Percentiles rank a stretch among this genome's conserved stretches.
Conservation (phyloP, 2,888 invertebrate species). For the Dermolepida albohirtum region DNA sequence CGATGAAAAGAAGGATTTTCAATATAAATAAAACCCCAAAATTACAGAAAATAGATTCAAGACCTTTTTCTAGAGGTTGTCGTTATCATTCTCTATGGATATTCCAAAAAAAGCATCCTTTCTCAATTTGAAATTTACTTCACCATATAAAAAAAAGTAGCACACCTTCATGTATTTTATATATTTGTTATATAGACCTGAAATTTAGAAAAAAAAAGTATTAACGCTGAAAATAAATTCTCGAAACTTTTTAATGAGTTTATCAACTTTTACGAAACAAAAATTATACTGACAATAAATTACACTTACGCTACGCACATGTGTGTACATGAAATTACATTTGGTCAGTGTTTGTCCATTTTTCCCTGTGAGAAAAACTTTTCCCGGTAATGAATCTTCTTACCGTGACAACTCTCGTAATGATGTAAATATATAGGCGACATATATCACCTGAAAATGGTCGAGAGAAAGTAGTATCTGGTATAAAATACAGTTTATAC, state of each 20-base stretch:
- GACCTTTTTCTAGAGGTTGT: too few relatives aligned
- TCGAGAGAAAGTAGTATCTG: neutral
- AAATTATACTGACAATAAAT: conserved; percentile 16
- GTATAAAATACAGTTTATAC: too few relatives aligned
- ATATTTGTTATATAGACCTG: too few relatives aligned
- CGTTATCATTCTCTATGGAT: too few relatives aligned
- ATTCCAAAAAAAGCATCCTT: too few relatives aligned
- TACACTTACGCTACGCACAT: neutral
- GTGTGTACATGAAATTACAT: conserved; percentile 10
- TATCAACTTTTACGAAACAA: conserved; percentile 17
- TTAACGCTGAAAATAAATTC: conserved; percentile 8
- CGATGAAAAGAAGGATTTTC: too few relatives aligned
- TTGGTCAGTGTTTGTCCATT: neutral
- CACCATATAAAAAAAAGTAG: too few relatives aligned
- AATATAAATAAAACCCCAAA: too few relatives aligned
- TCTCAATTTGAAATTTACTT: too few relatives aligned
- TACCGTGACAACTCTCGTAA: neutral
- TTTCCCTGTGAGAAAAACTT: conserved; percentile 1
- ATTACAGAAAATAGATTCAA: too few relatives aligned
- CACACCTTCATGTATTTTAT: too few relatives aligned
- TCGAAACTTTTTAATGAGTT: conserved; percentile 28
- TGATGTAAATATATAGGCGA: too few relatives aligned
- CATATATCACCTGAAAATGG: neutral
- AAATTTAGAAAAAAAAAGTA: neutral
- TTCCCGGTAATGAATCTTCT: conserved; percentile 6